Evolutionary conservation across 2,797 vertebrate species (phyloP).

Genomic region (Sarcoramphus papa): DNA sequence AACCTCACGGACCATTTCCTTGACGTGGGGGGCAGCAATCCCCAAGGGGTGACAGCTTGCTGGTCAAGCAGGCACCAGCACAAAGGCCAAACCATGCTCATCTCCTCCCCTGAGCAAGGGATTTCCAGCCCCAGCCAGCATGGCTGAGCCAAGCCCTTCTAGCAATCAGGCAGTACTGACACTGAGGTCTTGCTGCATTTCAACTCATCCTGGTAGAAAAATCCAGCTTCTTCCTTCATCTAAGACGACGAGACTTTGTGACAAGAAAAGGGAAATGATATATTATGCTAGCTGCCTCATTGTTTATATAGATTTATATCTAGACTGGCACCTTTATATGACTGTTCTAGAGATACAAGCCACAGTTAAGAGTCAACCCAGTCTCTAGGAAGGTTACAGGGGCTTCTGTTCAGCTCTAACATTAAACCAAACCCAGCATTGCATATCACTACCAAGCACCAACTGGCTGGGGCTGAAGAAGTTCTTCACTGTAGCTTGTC

Average conservation of each 20-base stretch:
- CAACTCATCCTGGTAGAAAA: not conserved
- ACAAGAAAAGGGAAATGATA: not conserved
- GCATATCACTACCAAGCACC: not conserved
- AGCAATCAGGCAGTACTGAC: fast-evolving
- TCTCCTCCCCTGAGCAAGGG: not conserved
- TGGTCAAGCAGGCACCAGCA: not conserved
- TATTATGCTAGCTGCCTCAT: not conserved
- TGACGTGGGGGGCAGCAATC: not conserved
- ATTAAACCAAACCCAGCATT: not conserved
- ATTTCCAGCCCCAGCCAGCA: not conserved
- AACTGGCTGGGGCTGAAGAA: not conserved
- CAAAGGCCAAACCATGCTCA: not conserved
- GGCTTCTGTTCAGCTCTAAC: not conserved
- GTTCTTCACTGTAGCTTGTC: not conserved
- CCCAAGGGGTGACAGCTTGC: not conserved
- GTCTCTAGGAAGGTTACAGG: not conserved
- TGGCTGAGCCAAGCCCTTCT: not conserved
- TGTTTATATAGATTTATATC: not conserved
- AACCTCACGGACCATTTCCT: fast-evolving
- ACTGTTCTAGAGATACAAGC: not conserved
- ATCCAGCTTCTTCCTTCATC: not conserved
- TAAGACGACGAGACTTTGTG: not conserved
- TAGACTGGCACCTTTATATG: not conserved
- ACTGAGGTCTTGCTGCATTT: not conserved
- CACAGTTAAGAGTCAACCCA: not conserved